Percentiles rank a stretch among this genome's conserved stretches.
These are phyloP conservation scores for Periophthalmus magnuspinnatus DNA, from an alignment of 2,797 vertebrate species.

Conservation along the genomic window DNA sequence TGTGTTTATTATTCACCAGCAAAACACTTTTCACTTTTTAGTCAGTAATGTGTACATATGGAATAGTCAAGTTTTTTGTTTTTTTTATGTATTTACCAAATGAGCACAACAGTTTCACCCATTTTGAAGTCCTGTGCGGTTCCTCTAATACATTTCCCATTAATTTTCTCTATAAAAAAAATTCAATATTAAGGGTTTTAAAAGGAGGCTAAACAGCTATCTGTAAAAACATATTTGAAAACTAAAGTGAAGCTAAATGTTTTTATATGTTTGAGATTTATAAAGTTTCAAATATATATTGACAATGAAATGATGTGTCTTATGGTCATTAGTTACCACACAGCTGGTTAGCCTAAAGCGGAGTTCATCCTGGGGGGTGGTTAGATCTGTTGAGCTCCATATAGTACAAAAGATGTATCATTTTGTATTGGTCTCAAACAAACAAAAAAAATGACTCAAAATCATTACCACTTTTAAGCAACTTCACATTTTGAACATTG, in stretches of 20 bases:
- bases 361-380: too few relatives aligned
- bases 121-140: neutral
- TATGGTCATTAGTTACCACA: too few relatives aligned
- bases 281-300: neutral
- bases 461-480: neutral
- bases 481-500: neutral
- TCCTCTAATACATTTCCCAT: neutral
- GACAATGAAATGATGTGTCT: too few relatives aligned
- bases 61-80: neutral
- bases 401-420: neutral
- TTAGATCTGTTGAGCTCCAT: neutral
- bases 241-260: neutral
- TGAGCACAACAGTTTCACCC: neutral
- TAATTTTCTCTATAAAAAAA: neutral
- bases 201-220: too few relatives aligned
- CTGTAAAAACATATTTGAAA: neutral
- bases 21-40: neutral
- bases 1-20: conserved; percentile 8
- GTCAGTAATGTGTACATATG: neutral
- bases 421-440: neutral
- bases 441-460: neutral
- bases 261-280: neutral
- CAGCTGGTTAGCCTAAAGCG: too few relatives aligned
- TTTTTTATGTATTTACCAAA: too few relatives aligned
- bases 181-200: too few relatives aligned